Evolutionary conservation across 2,797 vertebrate genomes (phyloP), one percentile per base, ranked within the genome.

Genomic region (Sternotherus odoratus): DNA sequence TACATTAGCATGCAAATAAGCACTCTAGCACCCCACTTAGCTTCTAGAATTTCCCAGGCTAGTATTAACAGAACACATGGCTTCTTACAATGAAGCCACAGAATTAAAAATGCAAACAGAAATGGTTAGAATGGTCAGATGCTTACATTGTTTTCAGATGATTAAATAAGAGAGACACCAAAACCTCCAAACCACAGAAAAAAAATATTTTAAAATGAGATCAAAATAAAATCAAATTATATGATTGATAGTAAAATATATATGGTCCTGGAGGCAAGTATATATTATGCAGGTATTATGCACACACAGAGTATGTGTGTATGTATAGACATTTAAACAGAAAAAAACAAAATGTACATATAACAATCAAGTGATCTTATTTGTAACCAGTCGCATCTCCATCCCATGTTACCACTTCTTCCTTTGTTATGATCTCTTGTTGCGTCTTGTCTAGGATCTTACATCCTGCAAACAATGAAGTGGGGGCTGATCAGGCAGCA

Each of bases 211-310:
- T 9, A 6, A n/a, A 26, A 49, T 12, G 28, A 46, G 51, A 72
- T 49, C 3, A 1, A 0, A 19, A 30, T 33, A 12, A 0, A 0
- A 74, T 46, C 13, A 26, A 74, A 43, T 43, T 28, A 66, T 24
- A 46, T 46, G 69, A 74, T 74, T 2, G 48, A 12, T 15, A 3
- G 36, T 72, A 46, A 43, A 28, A 66, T 77, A 10, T 26, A 0
- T 33, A 5, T 49, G 39, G 23, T 8, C 16, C 57, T 0, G 0
- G 6, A 33, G 24, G 24, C 17, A 48, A 51, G 13, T 1, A 12
- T 3, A 46, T 79, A 24, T 30, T 63, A 1, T 4, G 0, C 0
- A 8, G 56, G 56, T 57, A 30, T 30, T 0, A 0, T 51, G 9
- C 8, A 54, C 36, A 13, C 50, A 33, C 13, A 33, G 54, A 56